Base-by-base conservation (phyloP, 2,113 vertebrate genomes). In the Hemibagrus wyckioides region DNA sequence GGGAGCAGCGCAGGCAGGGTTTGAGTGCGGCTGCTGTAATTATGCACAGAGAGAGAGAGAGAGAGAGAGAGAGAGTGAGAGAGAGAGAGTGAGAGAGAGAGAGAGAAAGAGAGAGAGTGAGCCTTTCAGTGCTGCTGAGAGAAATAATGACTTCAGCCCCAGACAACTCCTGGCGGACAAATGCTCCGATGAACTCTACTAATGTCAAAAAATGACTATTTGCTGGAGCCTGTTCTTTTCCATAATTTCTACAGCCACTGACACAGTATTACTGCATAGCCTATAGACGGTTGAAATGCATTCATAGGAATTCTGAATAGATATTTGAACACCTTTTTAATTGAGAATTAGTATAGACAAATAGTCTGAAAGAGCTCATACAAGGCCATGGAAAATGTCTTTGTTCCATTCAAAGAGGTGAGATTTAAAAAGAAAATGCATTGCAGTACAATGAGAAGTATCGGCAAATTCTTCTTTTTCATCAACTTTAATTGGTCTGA, bases 21-120 rank as follows among this genome's bases (percentile, higher is more conserved):
- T 91, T 88, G 92, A 93, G 93, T 93, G 92, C 91, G 91, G 91
- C 90, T 14, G 90, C 92, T 92, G 93, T 95, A 94, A 95, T 95
- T 95, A 95, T 83, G 88, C 84, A 87, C n/a, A 89, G 59, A 71
- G 80, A 88, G 54, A 85, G 63, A 85, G 65, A 67, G 87, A 52
- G 87, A 75, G 54, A 65, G 79, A 89, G 54, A 63, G 77, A 57
- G 79, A 63, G 77, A 81, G 77, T 85, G 67, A 88, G 83, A 76
- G 33, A 83, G 56, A 77, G 80, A 86, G 76, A 83, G 67, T 52
- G 73, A 84, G 87, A 88, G 59, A 89, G 80, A 65, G 76, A 79
- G 79, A 77, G 85, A 63, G 86, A 87, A 54, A 86, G 86, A 87
- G 33, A 67, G 82, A 84, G 54, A 67, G 71, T 41, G 77, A 86